Evolutionary conservation across 2,888 invertebrate genomes (phyloP).

Genomic region (Drosophila siamana): DNA sequence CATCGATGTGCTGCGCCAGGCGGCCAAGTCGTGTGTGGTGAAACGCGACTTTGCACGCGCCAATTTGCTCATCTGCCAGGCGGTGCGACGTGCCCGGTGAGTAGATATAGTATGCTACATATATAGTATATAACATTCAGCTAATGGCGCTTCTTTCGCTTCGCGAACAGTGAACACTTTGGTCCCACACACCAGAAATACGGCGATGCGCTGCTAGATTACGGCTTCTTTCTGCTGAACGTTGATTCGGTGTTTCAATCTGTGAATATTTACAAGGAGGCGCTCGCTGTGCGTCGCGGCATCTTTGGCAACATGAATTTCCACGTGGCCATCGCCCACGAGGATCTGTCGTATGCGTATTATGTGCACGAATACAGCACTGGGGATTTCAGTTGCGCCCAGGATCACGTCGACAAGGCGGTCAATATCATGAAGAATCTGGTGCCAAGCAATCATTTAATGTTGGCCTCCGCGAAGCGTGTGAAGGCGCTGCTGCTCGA

Average conservation of each 20-base stretch:
- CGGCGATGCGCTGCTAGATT: slow-evolving; percentile 94
- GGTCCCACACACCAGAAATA: slow-evolving; percentile 91
- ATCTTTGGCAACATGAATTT: slow-evolving; percentile 94
- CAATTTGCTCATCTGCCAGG: slow-evolving; percentile 93
- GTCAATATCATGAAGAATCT: slow-evolving; percentile 92
- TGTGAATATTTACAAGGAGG: slow-evolving; percentile 93
- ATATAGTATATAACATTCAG: background rate
- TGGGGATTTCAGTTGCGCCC: slow-evolving; percentile 93
- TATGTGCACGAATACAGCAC: slow-evolving; percentile 97
- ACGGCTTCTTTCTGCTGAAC: slow-evolving; percentile 95
- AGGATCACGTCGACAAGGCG: slow-evolving; percentile 93
- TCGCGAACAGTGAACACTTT: slow-evolving; percentile 86
- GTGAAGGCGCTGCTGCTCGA: slow-evolving; percentile 97
- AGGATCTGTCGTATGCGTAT: slow-evolving; percentile 96
- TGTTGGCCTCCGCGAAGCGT: slow-evolving; percentile 94
- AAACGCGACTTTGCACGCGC: slow-evolving; percentile 94
- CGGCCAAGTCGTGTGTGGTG: slow-evolving; percentile 95
- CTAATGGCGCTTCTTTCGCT: background rate
- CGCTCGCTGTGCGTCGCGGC: slow-evolving; percentile 90
- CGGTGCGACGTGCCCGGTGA: slow-evolving; percentile 87
- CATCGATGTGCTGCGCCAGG: slow-evolving; percentile 93
- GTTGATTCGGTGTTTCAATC: slow-evolving; percentile 94
- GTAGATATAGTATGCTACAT: slow-evolving; percentile 21
- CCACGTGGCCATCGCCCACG: slow-evolving; percentile 95
- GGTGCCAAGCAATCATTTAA: slow-evolving; percentile 92